phyloP scores from a whole-genome alignment of 2,797 vertebrate species.

The Sebastiscus tertius region DNA sequence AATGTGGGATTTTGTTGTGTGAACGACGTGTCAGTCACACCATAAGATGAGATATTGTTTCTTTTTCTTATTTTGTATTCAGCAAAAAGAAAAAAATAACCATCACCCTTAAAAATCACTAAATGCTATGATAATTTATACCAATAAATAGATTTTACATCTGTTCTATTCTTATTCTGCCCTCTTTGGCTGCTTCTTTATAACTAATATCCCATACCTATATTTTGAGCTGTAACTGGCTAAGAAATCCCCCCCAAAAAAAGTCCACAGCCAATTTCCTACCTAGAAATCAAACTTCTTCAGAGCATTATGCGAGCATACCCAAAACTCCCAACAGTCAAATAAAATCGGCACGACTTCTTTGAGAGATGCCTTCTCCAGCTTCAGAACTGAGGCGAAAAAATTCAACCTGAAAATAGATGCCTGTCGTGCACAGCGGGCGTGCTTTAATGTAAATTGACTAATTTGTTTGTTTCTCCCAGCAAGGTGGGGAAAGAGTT shows the following conservation, averaged over 20 bases:
- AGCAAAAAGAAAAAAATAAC: background rate
- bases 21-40: slow-evolving; percentile 16
- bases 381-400: slow-evolving; percentile 42
- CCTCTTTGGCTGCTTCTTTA: background rate
- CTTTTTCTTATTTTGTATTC: slow-evolving; percentile 12
- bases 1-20: slow-evolving; percentile 14
- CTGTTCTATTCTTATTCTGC: background rate
- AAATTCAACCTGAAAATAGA: slow-evolving; percentile 64
- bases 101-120: background rate
- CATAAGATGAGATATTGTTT: slow-evolving; percentile 12
- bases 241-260: background rate
- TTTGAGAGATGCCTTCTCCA: slow-evolving; percentile 31
- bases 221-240: background rate
- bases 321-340: slow-evolving; percentile 21
- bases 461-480: slow-evolving; percentile 68
- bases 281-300: slow-evolving; percentile 26
- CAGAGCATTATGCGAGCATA: slow-evolving; percentile 11
- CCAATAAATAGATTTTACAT: background rate
- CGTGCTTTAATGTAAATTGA: slow-evolving; percentile 48
- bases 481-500: slow-evolving; percentile 58
- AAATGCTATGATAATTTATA: background rate
- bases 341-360: slow-evolving; percentile 23
- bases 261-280: background rate
- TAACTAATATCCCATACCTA: background rate
- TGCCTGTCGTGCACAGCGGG: slow-evolving; percentile 59